A percentile compares a stretch with the other conserved stretches of the same genome.
phyloP scores from a whole-genome alignment of 37 sponge, comb jelly and placozoan species.

The Mnemiopsis leidyi region DNA sequence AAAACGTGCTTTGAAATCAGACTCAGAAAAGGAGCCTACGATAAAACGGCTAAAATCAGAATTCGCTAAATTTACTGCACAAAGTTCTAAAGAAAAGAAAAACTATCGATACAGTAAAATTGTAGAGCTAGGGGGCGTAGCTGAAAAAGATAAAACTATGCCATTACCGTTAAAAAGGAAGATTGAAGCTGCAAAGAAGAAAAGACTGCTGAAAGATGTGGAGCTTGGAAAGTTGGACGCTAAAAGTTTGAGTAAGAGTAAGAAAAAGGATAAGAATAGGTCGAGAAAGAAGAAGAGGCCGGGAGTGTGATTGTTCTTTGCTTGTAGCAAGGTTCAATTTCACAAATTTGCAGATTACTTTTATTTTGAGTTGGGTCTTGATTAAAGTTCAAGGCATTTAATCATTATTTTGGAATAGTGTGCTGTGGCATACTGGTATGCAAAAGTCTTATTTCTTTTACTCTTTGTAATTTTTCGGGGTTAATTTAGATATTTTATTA shows the following conservation, averaged over 20 bases:
- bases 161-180: constrained; percentile 17
- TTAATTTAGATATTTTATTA: too few species aligned
- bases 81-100: constrained; percentile 19
- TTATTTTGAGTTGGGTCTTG: too few species aligned
- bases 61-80: constrained; percentile 18
- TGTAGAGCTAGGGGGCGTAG: not conserved
- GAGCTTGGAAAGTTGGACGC: constrained; percentile 48
- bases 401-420: too few species aligned
- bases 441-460: too few species aligned
- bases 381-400: too few species aligned
- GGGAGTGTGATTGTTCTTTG: not conserved
- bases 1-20: not conserved
- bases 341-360: too few species aligned
- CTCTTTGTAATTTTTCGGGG: too few species aligned
- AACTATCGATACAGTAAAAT: constrained; percentile 37
- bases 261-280: not conserved
- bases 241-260: not conserved
- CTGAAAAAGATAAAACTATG: constrained; percentile 25
- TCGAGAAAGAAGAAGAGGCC: constrained; percentile 23
- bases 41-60: constrained; percentile 20
- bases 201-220: constrained; percentile 13
- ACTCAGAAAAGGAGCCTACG: not conserved
- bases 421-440: too few species aligned
- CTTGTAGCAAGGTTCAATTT: too few species aligned
- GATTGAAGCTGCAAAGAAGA: constrained; percentile 59